Evolutionary conservation across 2,888 invertebrate species (phyloP), one percentile per base, ranked within the genome.

Genomic region (Hedya salicella): DNA sequence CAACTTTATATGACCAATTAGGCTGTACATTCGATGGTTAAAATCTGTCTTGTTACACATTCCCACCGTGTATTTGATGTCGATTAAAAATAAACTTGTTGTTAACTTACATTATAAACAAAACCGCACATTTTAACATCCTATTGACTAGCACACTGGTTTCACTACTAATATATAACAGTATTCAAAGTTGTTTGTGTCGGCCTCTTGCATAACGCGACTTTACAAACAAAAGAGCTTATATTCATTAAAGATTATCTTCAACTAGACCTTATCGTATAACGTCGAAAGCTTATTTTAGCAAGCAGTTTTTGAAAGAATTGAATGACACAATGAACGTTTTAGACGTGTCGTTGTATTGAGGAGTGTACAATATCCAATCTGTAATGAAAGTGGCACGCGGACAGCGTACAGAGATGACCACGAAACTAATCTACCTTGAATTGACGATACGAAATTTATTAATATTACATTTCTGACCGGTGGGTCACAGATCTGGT

Each of bases 51-150:
- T n/a, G n/a, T n/a, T n/a, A n/a, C n/a, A n/a, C n/a, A n/a, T n/a
- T n/a, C n/a, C n/a, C n/a, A n/a, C n/a, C n/a, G n/a, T n/a, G n/a
- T 25, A 25, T 3, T 25, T 6, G 25, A 25, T 6, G 25, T 36
- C 9, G 6, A 36, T 9, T 25, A 6, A 25, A 25, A 25, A 36
- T n/a, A 36, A 9, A 9, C 36, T 36, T 36, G 9, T 36, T 36
- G 6, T 25, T 2, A 48, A 53, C 53, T 53, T 40, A 53, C 53
- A 53, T 25, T 25, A 19, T 11, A 39, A 53, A 8, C 14, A 39
- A 53, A 53, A 53, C 21, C 9, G 36, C 53, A 53, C 39, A 14
- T 53, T 21, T 21, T 53, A 53, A 53, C 53, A 53, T 53, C n/a
- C 9, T 53, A 4, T 19, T 14, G 36, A 19, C 32, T 13, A 3